Percentiles rank a stretch among this genome's conserved stretches.
phyloP scores from a whole-genome alignment of 2,113 vertebrate genomes.

The Drymodes brunneopygia region DNA sequence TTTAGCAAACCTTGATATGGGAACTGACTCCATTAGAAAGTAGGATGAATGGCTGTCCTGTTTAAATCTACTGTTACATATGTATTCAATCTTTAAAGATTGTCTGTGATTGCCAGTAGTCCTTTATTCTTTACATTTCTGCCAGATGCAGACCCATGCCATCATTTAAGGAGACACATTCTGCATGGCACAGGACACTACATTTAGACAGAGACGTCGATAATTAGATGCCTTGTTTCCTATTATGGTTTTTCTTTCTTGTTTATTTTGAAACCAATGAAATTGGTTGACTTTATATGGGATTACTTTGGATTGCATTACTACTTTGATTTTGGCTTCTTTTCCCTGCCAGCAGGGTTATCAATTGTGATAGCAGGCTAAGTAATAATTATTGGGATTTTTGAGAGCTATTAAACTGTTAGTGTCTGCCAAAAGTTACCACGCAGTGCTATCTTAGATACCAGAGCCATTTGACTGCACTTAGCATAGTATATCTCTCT shows the following conservation, averaged over 20 bases:
- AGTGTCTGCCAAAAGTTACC: background rate
- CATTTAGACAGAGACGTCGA: background rate
- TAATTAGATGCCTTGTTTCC: background rate
- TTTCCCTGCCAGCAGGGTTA: background rate
- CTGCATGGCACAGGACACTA: background rate
- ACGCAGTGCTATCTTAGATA: background rate
- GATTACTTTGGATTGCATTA: background rate
- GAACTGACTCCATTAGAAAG: background rate
- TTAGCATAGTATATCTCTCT: background rate
- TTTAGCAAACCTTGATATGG: background rate
- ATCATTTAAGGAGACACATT: background rate
- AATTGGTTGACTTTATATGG: background rate
- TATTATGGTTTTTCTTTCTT: background rate
- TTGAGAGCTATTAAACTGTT: background rate
- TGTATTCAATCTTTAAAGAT: background rate
- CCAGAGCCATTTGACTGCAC: background rate
- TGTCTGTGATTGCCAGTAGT: background rate
- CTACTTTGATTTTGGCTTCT: background rate
- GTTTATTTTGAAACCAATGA: background rate
- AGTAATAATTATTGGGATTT: conserved; percentile 13
- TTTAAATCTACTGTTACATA: background rate
- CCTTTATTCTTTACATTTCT: background rate
- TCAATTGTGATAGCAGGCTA: background rate
- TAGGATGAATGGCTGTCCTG: background rate
- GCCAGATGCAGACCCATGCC: background rate